Percentiles rank a stretch among this genome's conserved stretches.
phyloP scores from a whole-genome alignment of 1,140 invertebrate genomes.

The Triops longicaudatus region DNA sequence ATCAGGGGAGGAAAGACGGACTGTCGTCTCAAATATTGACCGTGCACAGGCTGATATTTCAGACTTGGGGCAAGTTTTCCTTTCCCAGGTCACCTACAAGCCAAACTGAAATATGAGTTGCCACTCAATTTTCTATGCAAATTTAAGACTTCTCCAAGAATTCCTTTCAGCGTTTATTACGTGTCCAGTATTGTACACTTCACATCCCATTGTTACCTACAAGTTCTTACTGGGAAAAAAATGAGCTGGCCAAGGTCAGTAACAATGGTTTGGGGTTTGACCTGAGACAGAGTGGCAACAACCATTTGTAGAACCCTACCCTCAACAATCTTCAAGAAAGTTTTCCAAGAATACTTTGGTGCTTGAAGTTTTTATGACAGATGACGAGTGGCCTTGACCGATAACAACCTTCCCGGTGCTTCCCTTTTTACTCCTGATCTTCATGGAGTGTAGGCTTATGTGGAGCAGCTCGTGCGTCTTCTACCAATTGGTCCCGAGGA shows the following conservation, averaged over 20 bases:
- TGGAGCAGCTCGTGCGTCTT: no score
- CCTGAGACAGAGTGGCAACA: not conserved
- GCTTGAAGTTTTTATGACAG: not conserved
- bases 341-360: not conserved
- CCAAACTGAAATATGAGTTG: not conserved
- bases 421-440: not conserved
- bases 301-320: not conserved
- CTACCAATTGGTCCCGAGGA: no score
- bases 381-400: conserved; percentile 1
- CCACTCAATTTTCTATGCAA: conserved; percentile 2
- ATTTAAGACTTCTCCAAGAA: not conserved
- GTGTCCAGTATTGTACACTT: not conserved
- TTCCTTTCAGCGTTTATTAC: not conserved
- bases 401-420: not conserved
- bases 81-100: conserved; percentile 6
- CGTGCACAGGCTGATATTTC: conserved; percentile 2
- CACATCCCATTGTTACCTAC: no score
- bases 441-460: not conserved
- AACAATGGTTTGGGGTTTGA: not conserved
- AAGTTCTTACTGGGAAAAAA: not conserved
- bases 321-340: not conserved
- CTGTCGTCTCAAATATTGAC: conserved; percentile 15
- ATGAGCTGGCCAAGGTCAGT: not conserved
- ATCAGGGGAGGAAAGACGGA: not conserved
- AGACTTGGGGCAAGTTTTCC: not conserved